Percentiles rank a stretch among this genome's conserved stretches.
These are phyloP conservation scores for Synergus japonicus DNA, from an alignment of 2,888 invertebrate species.

Conservation along the genomic window DNA sequence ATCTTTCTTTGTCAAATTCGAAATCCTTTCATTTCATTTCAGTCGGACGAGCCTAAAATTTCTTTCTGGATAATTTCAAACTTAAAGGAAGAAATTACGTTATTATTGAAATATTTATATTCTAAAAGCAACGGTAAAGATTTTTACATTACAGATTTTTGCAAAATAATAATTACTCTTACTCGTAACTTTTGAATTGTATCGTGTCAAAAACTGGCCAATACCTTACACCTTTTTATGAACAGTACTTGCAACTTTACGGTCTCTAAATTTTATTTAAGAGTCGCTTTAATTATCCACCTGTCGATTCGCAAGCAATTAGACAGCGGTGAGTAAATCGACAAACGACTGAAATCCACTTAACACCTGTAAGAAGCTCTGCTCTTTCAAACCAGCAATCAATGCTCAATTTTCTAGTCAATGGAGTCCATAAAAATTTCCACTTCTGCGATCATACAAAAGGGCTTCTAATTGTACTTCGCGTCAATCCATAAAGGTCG, in stretches of 20 bases:
- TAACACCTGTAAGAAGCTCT: slow-evolving; percentile 63
- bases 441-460: slow-evolving; percentile 65
- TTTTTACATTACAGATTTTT: neutral
- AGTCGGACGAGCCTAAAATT: neutral
- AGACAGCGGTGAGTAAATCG: slow-evolving; percentile 55
- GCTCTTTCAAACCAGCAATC: slow-evolving; percentile 63
- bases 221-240: neutral
- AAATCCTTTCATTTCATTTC: neutral
- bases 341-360: slow-evolving; percentile 64
- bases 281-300: slow-evolving; percentile 17
- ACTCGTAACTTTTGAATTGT: neutral
- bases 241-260: neutral
- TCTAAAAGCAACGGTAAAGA: too few relatives aligned
- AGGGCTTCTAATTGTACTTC: slow-evolving; percentile 68
- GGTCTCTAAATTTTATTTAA: slow-evolving; percentile 11
- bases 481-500: slow-evolving; percentile 60
- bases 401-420: slow-evolving; percentile 60
- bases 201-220: neutral
- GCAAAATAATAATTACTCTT: neutral
- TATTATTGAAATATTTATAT: too few relatives aligned
- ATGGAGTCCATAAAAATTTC: slow-evolving; percentile 63
- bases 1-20: neutral
- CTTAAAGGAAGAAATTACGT: too few relatives aligned
- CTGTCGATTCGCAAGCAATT: slow-evolving; percentile 52
- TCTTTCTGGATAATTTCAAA: neutral